Percentiles rank a stretch among this genome's conserved stretches.
Evolutionary conservation across 1,140 invertebrate genomes (phyloP).

Genomic region (Lepidurus apus): DNA sequence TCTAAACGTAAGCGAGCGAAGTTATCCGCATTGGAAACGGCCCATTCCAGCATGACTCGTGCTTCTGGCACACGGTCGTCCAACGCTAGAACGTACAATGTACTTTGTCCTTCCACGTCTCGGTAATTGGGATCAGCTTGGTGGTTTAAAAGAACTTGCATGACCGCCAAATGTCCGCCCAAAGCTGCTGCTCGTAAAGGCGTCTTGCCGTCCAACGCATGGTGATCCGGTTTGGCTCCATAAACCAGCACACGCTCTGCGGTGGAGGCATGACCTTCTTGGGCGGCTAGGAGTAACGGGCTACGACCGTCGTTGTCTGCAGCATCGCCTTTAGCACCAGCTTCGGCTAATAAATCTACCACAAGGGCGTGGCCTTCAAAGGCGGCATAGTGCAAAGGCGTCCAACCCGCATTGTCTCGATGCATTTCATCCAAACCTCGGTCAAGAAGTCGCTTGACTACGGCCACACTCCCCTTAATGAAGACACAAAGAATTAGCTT

Average conservation of each 20-base stretch:
- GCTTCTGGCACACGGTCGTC: slow-evolving; percentile 83
- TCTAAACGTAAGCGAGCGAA: slow-evolving; percentile 2
- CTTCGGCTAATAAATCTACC: slow-evolving; percentile 76
- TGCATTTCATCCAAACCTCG: slow-evolving; percentile 85
- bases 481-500: too few relatives aligned
- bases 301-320: slow-evolving; percentile 92
- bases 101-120: slow-evolving; percentile 87
- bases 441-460: slow-evolving; percentile 81
- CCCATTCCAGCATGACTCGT: slow-evolving; percentile 69
- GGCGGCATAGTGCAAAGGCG: slow-evolving; percentile 82
- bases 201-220: slow-evolving; percentile 88
- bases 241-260: slow-evolving; percentile 66
- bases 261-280: slow-evolving; percentile 74
- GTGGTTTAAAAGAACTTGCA: slow-evolving; percentile 55
- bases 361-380: slow-evolving; percentile 89
- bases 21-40: slow-evolving; percentile 74
- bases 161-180: slow-evolving; percentile 65
- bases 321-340: slow-evolving; percentile 85
- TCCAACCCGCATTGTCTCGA: slow-evolving; percentile 87
- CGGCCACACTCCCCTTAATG: slow-evolving; percentile 49
- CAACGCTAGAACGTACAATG: slow-evolving; percentile 82
- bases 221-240: slow-evolving; percentile 75
- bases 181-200: slow-evolving; percentile 82
- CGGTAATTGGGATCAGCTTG: slow-evolving; percentile 83
- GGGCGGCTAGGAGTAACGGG: slow-evolving; percentile 75